phyloP scores from a whole-genome alignment of 2,797 vertebrate genomes.

The Acanthurus leucopareius region DNA sequence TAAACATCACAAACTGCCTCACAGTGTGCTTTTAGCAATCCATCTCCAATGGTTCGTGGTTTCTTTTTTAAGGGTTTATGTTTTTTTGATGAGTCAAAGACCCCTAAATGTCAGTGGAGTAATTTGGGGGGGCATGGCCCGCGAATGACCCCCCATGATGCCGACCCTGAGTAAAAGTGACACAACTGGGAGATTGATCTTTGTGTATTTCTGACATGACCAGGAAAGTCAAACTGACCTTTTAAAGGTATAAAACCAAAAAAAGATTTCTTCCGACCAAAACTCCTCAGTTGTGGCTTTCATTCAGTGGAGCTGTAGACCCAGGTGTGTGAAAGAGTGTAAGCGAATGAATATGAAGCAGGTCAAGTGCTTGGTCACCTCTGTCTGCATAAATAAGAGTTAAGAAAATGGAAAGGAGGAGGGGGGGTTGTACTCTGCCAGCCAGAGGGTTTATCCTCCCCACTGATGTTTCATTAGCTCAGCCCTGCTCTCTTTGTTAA shows the following conservation, averaged over 20 bases:
- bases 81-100: background rate
- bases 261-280: too few relatives aligned
- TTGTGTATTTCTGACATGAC: background rate
- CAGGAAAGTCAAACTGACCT: background rate
- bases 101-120: background rate
- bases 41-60: background rate
- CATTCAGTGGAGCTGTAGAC: background rate
- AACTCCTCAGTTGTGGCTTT: background rate
- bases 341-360: slow-evolving; percentile 19
- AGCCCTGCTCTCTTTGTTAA: slow-evolving; percentile 9
- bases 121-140: too few relatives aligned
- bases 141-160: too few relatives aligned
- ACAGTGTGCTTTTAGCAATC: background rate
- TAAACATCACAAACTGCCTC: too few relatives aligned
- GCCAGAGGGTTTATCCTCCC: slow-evolving; percentile 25
- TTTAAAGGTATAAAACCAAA: background rate
- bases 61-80: background rate
- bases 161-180: too few relatives aligned
- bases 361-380: slow-evolving; percentile 36
- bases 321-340: background rate
- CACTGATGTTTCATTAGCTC: slow-evolving; percentile 29
- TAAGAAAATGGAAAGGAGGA: background rate
- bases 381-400: slow-evolving; percentile 39
- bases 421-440: slow-evolving; percentile 1
- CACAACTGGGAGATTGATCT: background rate